Conservation (phyloP, 2,113 vertebrate species). For the Alligator mississippiensis region DNA sequence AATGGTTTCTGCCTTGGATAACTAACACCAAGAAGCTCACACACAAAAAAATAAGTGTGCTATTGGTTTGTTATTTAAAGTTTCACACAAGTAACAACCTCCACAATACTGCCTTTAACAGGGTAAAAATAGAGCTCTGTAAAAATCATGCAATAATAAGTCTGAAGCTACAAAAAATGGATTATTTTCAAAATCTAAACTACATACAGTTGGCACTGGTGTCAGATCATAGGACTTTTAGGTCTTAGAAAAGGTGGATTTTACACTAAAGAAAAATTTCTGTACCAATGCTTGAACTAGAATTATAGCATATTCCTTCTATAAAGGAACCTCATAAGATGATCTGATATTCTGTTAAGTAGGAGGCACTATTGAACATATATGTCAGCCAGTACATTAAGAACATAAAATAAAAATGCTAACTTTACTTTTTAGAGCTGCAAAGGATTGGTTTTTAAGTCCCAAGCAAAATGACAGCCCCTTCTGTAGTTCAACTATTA, state of each 20-base stretch:
- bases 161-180: not conserved
- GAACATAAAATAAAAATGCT: not conserved
- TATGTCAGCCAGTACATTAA: not conserved
- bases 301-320: not conserved
- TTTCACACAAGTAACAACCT: not conserved
- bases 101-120: not conserved
- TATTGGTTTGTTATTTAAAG: not conserved
- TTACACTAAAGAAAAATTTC: not conserved
- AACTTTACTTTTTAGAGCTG: not conserved
- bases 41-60: not conserved
- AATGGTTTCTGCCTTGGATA: not conserved
- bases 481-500: not conserved
- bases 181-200: not conserved
- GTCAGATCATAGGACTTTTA: accelerated
- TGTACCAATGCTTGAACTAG: not conserved
- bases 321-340: not conserved
- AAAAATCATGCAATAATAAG: not conserved
- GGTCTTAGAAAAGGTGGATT: not conserved
- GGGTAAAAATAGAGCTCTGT: not conserved
- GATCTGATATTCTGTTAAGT: not conserved
- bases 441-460: not conserved
- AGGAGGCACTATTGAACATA: not conserved
- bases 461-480: not conserved
- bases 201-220: accelerated
- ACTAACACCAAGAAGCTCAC: not conserved